A percentile compares a stretch with the other conserved stretches of the same genome.
Evolutionary conservation across 2,797 vertebrate genomes (phyloP).

Genomic region (Furcifer pardalis): DNA sequence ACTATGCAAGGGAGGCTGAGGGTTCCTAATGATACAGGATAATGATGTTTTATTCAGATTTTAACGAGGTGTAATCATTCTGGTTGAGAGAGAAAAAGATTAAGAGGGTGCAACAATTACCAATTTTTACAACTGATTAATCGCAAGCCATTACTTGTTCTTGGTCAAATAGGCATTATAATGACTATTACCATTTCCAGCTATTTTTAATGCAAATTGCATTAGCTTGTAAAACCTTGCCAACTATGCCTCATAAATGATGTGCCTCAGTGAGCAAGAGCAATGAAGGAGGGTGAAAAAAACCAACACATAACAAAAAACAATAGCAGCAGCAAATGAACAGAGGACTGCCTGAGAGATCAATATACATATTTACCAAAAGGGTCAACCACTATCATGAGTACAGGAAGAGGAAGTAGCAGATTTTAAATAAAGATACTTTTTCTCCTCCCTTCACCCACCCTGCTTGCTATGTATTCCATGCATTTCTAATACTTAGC

Average conservation of each 20-base stretch:
- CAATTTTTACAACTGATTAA: constrained; percentile 89
- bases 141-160: constrained; percentile 86
- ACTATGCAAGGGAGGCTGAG: constrained; percentile 90
- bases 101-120: constrained; percentile 89
- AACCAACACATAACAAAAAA: constrained; percentile 42
- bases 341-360: constrained; percentile 73
- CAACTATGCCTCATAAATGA: constrained; percentile 84
- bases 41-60: constrained; percentile 99
- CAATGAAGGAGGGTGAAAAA: constrained; percentile 66
- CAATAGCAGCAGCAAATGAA: constrained; percentile 69
- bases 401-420: constrained; percentile 7
- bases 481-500: constrained; percentile 44
- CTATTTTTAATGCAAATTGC: constrained; percentile 88
- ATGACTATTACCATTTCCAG: constrained; percentile 87
- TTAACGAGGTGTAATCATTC: constrained; percentile 99
- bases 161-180: constrained; percentile 88
- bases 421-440: constrained; percentile 27
- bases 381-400: constrained; percentile 61
- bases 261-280: constrained; percentile 80
- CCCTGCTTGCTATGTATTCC: constrained; percentile 10
- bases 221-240: constrained; percentile 87
- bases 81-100: constrained; percentile 92
- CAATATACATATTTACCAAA: constrained; percentile 70
- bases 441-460: constrained; percentile 13
- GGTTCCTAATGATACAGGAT: constrained; percentile 95